These are phyloP conservation scores for Sus cebifrons DNA, from an alignment of 2,797 vertebrate species.

Conservation along the genomic window DNA sequence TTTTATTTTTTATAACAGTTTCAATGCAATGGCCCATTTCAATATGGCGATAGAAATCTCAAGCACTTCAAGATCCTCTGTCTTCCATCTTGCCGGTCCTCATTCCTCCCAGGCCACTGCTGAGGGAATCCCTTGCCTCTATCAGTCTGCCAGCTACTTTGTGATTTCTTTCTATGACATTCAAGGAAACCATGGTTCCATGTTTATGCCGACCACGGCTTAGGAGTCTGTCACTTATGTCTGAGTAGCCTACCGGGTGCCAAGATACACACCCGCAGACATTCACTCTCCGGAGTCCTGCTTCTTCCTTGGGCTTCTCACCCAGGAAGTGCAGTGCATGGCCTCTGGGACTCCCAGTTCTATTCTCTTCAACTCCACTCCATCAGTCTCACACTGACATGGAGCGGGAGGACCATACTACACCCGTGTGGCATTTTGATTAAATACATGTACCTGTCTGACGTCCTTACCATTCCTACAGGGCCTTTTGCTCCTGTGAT, in stretches of 20 bases:
- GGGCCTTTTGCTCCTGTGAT: neutral
- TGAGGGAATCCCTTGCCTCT: slow-evolving; percentile 29
- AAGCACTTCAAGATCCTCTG: neutral
- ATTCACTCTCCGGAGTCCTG: neutral
- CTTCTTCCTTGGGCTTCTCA: neutral
- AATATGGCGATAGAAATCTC: slow-evolving; percentile 32
- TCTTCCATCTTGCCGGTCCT: neutral
- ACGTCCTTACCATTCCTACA: slow-evolving; percentile 32
- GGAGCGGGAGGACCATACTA: neutral
- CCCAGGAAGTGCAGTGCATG: neutral
- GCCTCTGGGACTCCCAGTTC: neutral
- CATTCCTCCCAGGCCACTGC: neutral
- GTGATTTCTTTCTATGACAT: neutral
- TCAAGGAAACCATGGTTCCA: neutral
- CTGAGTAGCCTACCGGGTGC: neutral
- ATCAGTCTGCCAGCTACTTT: neutral
- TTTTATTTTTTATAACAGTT: slow-evolving; percentile 71
- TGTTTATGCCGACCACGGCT: neutral
- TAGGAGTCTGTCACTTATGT: neutral
- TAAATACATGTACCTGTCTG: neutral
- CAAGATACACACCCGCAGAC: neutral
- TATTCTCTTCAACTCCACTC: neutral
- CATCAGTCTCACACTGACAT: neutral
- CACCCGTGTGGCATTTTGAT: neutral
- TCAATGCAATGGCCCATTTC: slow-evolving; percentile 39